These are phyloP conservation scores for Gymnoscopelus microlampas DNA, from an alignment of 2,797 vertebrate genomes.

Conservation along the genomic window DNA sequence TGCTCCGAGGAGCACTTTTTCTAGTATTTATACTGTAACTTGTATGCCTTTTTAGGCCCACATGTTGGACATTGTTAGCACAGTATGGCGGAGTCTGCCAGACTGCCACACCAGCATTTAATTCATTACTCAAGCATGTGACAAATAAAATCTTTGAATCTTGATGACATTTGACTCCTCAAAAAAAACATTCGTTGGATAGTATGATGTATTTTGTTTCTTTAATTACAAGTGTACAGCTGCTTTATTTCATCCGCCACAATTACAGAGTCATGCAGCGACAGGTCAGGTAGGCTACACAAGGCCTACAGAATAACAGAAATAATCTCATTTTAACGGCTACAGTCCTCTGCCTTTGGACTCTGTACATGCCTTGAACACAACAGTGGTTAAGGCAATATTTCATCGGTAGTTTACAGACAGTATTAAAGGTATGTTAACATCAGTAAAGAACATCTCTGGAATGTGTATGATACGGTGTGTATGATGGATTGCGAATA, in stretches of 20 bases:
- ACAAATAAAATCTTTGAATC: not conserved
- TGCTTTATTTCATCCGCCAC: slow-evolving; percentile 28
- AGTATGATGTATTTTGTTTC: slow-evolving; percentile 30
- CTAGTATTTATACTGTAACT: no score
- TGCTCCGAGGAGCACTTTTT: no score
- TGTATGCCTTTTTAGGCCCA: no score
- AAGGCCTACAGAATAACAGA: not conserved
- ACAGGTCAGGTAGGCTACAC: slow-evolving; percentile 38
- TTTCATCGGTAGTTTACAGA: slow-evolving; percentile 60
- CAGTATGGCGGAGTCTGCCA: no score
- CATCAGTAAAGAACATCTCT: slow-evolving; percentile 21
- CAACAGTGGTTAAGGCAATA: slow-evolving; percentile 57
- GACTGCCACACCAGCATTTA: no score
- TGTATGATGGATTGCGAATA: not conserved
- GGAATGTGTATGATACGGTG: slow-evolving; percentile 14
- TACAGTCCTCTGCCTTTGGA: slow-evolving; percentile 41
- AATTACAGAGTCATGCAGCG: slow-evolving; percentile 27
- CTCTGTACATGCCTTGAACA: slow-evolving; percentile 51
- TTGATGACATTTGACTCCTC: not conserved
- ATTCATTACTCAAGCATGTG: no score
- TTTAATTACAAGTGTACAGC: slow-evolving; percentile 74
- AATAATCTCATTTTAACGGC: slow-evolving; percentile 8
- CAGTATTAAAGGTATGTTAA: slow-evolving; percentile 47
- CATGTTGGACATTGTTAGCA: no score
- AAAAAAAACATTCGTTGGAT: slow-evolving; percentile 2